Evolutionary conservation across 2,888 invertebrate species (phyloP), one percentile per base, ranked within the genome.

Genomic region (Eulithis testata): DNA sequence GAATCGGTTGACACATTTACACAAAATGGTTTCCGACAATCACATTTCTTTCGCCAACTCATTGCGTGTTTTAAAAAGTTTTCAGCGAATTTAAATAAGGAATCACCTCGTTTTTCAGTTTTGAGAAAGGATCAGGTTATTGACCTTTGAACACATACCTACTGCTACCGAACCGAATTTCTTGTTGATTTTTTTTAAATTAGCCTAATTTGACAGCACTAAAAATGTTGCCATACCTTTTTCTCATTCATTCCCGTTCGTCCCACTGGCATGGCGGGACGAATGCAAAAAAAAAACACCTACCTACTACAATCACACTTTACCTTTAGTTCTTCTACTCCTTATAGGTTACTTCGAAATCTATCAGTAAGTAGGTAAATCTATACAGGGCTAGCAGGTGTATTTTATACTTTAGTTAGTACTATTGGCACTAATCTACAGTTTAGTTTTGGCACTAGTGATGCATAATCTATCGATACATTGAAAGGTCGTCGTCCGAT

Each of bases 401-500:
- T 31, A 6, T 31, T 31, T 31, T 40, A 40, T 40, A 40, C 40
- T 40, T 40, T 40, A 40, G 40, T 40, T 7, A 2, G 8, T 40
- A 40, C 40, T 11, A 60, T 60, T 56, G 56, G 60, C 60, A 57
- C 50, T 65, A 47, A 52, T 51, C 31, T 53, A 53, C 14, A 8
- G 43, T 36, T 59, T 40, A 45, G 47, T 58, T 62, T 70, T 71
- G 73, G 71, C 73, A 73, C 62, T 51, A 63, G 58, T 71, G 70
- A 71, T 70, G 61, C 62, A 37, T 59, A 63, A 57, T 67, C 66
- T 66, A 65, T 72, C 72, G 68, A 74, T 74, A 69, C 63, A 59
- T 70, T 73, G 55, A 72, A 73, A 69, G 77, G 75, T 78, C 78
- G 70, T 69, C 66, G 78, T 40, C 70, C 78, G 61, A 47, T 14